phyloP scores from a whole-genome alignment of 2,888 invertebrate genomes.

The Drosophila phalerata region DNA sequence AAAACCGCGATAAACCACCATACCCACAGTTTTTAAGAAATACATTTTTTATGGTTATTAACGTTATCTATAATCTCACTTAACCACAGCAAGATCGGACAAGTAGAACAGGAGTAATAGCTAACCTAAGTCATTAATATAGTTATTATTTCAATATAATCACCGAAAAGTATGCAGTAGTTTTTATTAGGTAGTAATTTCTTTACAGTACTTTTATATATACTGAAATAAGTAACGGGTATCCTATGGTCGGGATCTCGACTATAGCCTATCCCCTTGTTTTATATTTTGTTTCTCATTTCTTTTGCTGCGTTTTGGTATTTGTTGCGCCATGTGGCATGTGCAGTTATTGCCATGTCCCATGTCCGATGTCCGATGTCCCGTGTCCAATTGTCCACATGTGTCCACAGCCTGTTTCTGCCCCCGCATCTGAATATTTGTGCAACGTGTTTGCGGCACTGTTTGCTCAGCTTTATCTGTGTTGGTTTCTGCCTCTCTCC shows the following conservation, averaged over 20 bases:
- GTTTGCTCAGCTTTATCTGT: constrained; percentile 72
- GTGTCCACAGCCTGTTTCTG: constrained; percentile 41
- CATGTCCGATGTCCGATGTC: constrained; percentile 25
- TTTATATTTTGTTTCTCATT: constrained; percentile 45
- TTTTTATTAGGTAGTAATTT: too few species aligned
- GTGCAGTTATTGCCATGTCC: constrained; percentile 59
- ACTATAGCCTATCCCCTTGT: background rate
- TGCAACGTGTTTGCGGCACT: constrained; percentile 77
- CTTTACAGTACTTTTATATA: too few species aligned
- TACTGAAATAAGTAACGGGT: too few species aligned
- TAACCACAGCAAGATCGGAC: too few species aligned
- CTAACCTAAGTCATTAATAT: too few species aligned
- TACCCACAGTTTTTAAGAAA: too few species aligned
- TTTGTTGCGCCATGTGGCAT: constrained; percentile 58
- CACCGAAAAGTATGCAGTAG: too few species aligned
- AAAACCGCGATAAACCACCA: too few species aligned
- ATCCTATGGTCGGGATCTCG: background rate
- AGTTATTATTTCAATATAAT: too few species aligned
- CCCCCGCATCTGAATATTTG: constrained; percentile 70
- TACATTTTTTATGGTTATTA: too few species aligned
- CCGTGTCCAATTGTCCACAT: constrained; percentile 41
- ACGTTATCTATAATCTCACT: too few species aligned
- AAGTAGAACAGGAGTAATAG: too few species aligned
- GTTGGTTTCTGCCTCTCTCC: constrained; percentile 8
- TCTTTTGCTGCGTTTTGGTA: constrained; percentile 51